These are phyloP conservation scores for Torymus aiolomorphi DNA, from an alignment of 2,888 invertebrate species.

Conservation along the genomic window DNA sequence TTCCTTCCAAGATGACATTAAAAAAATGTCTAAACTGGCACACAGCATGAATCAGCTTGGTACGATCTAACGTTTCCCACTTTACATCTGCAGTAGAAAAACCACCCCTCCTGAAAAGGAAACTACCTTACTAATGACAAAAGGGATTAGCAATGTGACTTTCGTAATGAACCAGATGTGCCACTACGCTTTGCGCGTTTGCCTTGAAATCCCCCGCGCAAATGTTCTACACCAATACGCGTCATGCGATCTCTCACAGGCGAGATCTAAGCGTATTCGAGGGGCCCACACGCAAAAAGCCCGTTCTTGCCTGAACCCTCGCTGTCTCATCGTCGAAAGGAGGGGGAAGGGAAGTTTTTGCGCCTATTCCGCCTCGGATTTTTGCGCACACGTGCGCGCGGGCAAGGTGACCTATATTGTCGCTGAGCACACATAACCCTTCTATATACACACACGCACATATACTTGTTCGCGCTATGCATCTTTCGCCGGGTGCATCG, in stretches of 20 bases:
- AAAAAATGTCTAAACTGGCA: too few relatives aligned
- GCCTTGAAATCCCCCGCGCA: constrained; percentile 1
- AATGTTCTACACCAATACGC: too few relatives aligned
- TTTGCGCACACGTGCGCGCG: constrained; percentile 47
- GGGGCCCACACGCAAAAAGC: constrained; percentile 46
- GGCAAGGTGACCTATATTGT: constrained; percentile 60
- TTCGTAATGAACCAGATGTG: background rate
- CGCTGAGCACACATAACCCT: constrained; percentile 30
- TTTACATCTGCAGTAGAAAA: background rate
- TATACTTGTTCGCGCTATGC: background rate
- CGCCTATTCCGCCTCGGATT: background rate
- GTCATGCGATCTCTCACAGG: too few relatives aligned
- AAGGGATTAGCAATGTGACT: constrained; percentile 16
- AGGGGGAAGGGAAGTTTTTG: constrained; percentile 49
- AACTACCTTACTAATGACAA: constrained; percentile 7
- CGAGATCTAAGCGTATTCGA: constrained; percentile 29
- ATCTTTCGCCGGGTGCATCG: background rate
- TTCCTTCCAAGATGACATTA: too few relatives aligned
- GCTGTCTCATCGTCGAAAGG: background rate
- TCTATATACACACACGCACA: background rate
- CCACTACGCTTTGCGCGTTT: background rate
- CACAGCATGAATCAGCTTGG: too few relatives aligned
- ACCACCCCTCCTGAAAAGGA: background rate
- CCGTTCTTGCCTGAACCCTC: too few relatives aligned
- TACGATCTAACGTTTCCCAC: too few relatives aligned